Conservation (phyloP, 2,888 invertebrate species). For the Lissocephala sabroskyi region DNA sequence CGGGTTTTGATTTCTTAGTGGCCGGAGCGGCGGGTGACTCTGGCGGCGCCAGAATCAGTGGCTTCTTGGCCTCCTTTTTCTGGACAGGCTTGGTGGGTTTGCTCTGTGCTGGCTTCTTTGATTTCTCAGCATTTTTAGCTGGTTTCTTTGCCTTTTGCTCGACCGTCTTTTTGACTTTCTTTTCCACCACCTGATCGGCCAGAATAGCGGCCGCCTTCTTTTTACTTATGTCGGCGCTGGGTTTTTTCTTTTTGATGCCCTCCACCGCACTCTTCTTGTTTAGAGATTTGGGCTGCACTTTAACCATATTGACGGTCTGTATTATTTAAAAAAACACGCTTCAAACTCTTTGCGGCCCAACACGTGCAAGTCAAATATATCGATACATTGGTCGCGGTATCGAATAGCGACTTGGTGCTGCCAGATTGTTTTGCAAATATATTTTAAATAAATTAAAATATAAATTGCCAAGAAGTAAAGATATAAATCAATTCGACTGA, state of each 20-base stretch:
- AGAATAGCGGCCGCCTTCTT: background rate
- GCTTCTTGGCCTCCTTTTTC: slow-evolving; percentile 14
- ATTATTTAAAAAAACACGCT: slow-evolving; percentile 1
- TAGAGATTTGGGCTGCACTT: slow-evolving; percentile 48
- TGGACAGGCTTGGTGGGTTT: background rate
- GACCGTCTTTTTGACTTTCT: background rate
- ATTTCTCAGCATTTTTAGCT: background rate
- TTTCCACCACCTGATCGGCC: too few species aligned
- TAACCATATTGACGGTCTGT: slow-evolving; percentile 38
- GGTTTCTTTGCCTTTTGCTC: background rate
- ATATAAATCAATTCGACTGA: too few species aligned
- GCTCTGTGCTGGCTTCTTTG: slow-evolving; percentile 4
- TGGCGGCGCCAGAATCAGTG: slow-evolving; percentile 38
- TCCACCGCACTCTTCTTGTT: slow-evolving; percentile 27
- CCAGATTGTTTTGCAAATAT: too few species aligned
- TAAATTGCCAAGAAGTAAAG: too few species aligned
- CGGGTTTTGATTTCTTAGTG: background rate
- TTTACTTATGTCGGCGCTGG: background rate
- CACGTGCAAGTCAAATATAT: slow-evolving; percentile 44
- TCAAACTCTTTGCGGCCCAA: slow-evolving; percentile 7
- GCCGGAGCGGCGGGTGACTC: slow-evolving; percentile 25
- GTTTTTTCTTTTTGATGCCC: slow-evolving; percentile 30
- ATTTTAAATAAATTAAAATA: too few species aligned
- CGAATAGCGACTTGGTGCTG: too few species aligned
- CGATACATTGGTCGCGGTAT: too few species aligned